Percentiles rank a stretch among this genome's conserved stretches.
Evolutionary conservation across 2,113 vertebrate genomes (phyloP).

Genomic region (Dasyprocta punctata): DNA sequence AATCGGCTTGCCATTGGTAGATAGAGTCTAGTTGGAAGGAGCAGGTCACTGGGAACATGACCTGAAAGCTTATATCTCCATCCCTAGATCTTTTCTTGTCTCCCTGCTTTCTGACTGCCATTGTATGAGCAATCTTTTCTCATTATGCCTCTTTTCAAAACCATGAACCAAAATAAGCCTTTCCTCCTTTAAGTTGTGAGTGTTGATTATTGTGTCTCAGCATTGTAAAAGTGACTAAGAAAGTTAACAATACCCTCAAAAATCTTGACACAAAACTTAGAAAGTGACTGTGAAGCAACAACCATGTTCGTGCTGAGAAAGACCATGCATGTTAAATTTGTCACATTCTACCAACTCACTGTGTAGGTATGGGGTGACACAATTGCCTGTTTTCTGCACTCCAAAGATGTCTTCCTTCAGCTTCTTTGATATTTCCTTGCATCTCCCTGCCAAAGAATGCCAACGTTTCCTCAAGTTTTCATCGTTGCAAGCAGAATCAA

Average conservation of each 20-base stretch:
- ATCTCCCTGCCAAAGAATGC: not conserved
- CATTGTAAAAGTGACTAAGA: not conserved
- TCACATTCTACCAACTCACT: not conserved
- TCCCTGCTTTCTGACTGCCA: not conserved
- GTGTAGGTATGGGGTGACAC: fast-evolving
- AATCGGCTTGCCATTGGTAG: not conserved
- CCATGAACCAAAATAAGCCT: not conserved
- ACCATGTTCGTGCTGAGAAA: too few species aligned
- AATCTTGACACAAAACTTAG: not conserved
- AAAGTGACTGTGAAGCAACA: not conserved
- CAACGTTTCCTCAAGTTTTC: not conserved
- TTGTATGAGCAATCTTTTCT: not conserved
- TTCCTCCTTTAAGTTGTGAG: not conserved
- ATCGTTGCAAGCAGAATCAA: not conserved
- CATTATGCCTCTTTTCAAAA: not conserved
- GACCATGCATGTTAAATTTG: not conserved
- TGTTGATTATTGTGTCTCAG: not conserved
- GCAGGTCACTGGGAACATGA: not conserved
- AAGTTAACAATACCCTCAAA: not conserved
- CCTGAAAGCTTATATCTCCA: not conserved
- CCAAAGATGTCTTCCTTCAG: not conserved
- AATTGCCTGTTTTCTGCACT: too few species aligned
- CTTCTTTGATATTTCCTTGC: not conserved
- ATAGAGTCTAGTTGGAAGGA: not conserved
- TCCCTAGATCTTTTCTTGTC: not conserved